Base-by-base conservation (phyloP, 2,888 invertebrate genomes). In the Meandrusa payeni region DNA sequence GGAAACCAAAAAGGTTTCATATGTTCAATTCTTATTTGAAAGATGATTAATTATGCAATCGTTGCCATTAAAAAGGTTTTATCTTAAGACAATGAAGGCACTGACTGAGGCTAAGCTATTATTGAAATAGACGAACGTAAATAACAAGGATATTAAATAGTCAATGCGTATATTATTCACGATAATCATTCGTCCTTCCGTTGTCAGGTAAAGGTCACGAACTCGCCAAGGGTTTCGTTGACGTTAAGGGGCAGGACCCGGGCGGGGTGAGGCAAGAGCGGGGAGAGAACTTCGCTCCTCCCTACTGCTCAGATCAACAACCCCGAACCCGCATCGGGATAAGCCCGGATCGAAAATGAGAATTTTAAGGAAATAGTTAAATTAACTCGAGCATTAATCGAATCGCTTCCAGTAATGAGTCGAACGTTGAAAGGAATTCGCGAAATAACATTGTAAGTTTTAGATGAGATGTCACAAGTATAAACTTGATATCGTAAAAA, bases 241-340 rank as follows among this genome's bases (percentile, higher is more conserved):
- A 60, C 69, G 61, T 69, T 32, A 17, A 20, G 3, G 12, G 1
- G 33, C 10, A 12, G 7, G 9, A 12, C 1, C 4, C 4, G 64
- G 62, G 62, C 44, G 41, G 36, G 11, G 26, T 3, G 32, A 36
- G 17, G 23, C 27, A 40, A 28, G 51, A 37, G 55, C 42, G 46
- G 41, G 46, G 43, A n/a, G n/a, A n/a, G n/a, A 48, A 40, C 42
- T 46, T 41, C 51, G 33, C 51, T 52, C 61, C 64, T 59, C 68
- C 70, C 71, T 64, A 64, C 73, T 70, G 64, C 61, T 56, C 69
- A 70, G 82, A 81, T 74, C 82, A 81, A 81, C 82, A 81, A 80
- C 78, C 81, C 76, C 69, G 61, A 76, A 77, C 73, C 61, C 69
- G 70, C 76, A 72, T 79, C 72, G 76, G 77, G 79, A 80, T 77